Percentiles rank a stretch among this genome's conserved stretches.
These are phyloP conservation scores for Nephrocerus scutellatus DNA, from an alignment of 2,888 invertebrate species.

Conservation along the genomic window DNA sequence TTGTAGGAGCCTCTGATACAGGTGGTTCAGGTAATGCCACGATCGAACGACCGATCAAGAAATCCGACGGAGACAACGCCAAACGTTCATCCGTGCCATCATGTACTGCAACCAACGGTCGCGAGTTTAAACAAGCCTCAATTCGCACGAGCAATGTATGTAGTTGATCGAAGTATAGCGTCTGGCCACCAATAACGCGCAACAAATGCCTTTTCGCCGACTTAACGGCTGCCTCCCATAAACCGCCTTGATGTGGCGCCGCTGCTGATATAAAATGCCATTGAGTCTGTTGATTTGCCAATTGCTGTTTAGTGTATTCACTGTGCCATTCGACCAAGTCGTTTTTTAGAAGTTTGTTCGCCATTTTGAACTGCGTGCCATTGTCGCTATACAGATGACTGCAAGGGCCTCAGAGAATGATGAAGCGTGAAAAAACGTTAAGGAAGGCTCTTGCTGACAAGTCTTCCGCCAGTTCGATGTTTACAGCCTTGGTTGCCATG, in stretches of 20 bases:
- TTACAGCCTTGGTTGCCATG: constrained; percentile 7
- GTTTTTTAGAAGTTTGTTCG: constrained; percentile 6
- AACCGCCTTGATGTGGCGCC: constrained; percentile 8
- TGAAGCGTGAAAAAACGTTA: constrained; percentile 5
- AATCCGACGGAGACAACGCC: constrained; percentile 17
- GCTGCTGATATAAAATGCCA: constrained; percentile 14
- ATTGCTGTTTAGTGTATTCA: constrained; percentile 1
- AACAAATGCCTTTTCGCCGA: constrained; percentile 6
- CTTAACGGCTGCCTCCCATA: constrained; percentile 10
- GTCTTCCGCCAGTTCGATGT: constrained; percentile 7
- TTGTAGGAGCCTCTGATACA: constrained; percentile 15
- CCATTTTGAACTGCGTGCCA: constrained; percentile 12
- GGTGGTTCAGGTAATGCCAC: constrained; percentile 23
- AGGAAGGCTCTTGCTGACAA: constrained; percentile 8
- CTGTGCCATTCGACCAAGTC: constrained; percentile 1
- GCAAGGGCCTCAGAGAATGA: constrained; percentile 4
- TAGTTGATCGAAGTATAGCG: constrained; percentile 8
- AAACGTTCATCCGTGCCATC: constrained; percentile 16
- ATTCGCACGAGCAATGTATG: constrained; percentile 8
- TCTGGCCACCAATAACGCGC: constrained; percentile 1
- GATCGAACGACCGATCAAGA: constrained; percentile 13
- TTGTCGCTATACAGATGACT: constrained; percentile 12
- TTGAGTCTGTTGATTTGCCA: constrained; percentile 8
- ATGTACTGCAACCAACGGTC: constrained; percentile 11
- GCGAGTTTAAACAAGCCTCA: constrained; percentile 12